These are phyloP conservation scores for Clarias laeviceps DNA, from an alignment of 2,797 vertebrate species.

Conservation along the genomic window DNA sequence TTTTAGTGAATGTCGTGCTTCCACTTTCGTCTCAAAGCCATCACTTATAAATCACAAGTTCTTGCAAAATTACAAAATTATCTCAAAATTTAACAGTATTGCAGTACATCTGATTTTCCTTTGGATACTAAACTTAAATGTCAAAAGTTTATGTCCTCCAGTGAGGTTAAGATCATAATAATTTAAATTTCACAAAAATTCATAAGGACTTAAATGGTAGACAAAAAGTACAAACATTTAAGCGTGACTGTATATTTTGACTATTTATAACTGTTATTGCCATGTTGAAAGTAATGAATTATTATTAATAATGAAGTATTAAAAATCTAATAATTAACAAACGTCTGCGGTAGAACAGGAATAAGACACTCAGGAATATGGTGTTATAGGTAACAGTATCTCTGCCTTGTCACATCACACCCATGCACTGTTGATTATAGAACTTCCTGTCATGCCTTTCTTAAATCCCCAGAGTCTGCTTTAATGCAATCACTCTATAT, in stretches of 20 bases:
- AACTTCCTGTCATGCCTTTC: background rate
- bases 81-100: background rate
- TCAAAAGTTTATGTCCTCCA: background rate
- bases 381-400: background rate
- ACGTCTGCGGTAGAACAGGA: background rate
- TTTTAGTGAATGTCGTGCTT: background rate
- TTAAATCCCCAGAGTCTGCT: constrained; percentile 31
- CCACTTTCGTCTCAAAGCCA: background rate
- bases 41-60: background rate
- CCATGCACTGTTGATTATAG: background rate
- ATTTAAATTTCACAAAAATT: background rate
- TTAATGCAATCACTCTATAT: constrained; percentile 40
- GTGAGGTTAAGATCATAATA: background rate
- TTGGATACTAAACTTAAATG: background rate
- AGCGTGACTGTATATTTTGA: too few species aligned
- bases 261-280: background rate
- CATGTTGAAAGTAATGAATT: background rate
- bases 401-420: background rate
- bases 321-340: background rate
- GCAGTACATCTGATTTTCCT: background rate
- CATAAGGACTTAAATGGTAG: background rate
- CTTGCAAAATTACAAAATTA: background rate
- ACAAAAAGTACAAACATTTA: too few species aligned
- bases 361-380: background rate
- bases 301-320: too few species aligned